Base-by-base conservation (phyloP, 2,113 vertebrate genomes). In the Chaetops frenatus region DNA sequence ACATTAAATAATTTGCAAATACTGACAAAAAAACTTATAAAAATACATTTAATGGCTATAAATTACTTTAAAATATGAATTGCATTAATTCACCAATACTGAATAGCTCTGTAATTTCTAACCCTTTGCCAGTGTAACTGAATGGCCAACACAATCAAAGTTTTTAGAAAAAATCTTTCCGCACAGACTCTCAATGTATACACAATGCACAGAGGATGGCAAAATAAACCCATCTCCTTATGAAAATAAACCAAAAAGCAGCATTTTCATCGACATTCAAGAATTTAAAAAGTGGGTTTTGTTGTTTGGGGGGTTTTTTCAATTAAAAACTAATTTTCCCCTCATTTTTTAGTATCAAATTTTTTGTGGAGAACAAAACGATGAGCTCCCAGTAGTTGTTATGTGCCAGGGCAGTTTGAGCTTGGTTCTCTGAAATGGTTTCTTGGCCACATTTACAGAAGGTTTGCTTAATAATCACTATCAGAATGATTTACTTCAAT, bases 291-390 rank as follows among this genome's bases (percentile, higher is more conserved):
- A 92, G 27, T 2, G 1, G 5, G 12, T 42, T 50, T 35, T 1
- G 9, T 35, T 14, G 2, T 12, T 8, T 33, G 13, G 1, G 38
- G 11, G 0, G 3, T n/a, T n/a, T 86, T 54, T 54, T 5, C 1
- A 35, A 38, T 45, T 11, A 70, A 69, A 73, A 31, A 0, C 13
- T 1, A 6, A 10, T 23, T 2, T 29, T 61, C 61, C 65, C 14
- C 10, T 54, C 4, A 36, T 36, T 60, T 81, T 88, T 92, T 18
- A 42, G 38, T 79, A 44, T 23, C 10, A 44, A n/a, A 4, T 47
- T 28, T 60, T 61, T 79, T 67, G 7, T 38, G 82, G 61, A 31
- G 81, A 74, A 42, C 10, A 65, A 53, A 69, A 47, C 15, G 7
- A 2, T 44, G 10, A 60, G 5, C 29, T 79, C 22, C 31, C 11